Evolutionary conservation across 2,113 vertebrate species (phyloP).

Genomic region (Periophthalmodon schlosseri): DNA sequence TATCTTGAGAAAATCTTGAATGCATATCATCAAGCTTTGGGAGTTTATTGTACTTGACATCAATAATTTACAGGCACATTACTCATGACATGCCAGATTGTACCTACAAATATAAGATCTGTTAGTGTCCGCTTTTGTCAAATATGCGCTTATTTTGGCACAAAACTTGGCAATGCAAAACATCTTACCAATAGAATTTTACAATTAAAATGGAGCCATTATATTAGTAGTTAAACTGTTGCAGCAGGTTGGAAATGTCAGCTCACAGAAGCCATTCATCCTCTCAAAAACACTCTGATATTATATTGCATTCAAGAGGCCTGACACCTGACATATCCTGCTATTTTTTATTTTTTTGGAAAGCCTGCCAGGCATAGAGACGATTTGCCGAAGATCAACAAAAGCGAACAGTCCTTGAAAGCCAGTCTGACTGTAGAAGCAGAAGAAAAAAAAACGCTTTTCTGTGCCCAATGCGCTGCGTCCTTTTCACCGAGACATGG

Average conservation of each 20-base stretch:
- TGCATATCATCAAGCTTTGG: background rate
- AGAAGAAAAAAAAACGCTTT: conserved; percentile 8
- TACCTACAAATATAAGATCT: background rate
- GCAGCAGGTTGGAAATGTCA: background rate
- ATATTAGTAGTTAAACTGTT: background rate
- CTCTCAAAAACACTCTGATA: conserved; percentile 12
- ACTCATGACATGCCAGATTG: background rate
- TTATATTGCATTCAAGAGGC: conserved; percentile 13
- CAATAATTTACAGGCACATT: too few relatives aligned
- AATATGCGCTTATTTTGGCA: background rate
- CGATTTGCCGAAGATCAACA: background rate
- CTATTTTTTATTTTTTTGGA: background rate
- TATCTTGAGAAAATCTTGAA: too few relatives aligned
- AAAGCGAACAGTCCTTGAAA: conserved; percentile 25
- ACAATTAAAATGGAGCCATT: background rate
- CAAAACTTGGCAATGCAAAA: background rate
- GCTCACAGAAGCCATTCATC: conserved; percentile 11
- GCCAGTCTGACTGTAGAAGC: conserved; percentile 15
- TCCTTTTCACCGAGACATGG: conserved; percentile 38
- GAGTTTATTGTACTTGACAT: too few relatives aligned
- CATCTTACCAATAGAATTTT: background rate
- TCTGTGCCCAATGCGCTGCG: conserved; percentile 28
- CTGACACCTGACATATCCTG: conserved; percentile 9
- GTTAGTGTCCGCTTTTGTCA: background rate
- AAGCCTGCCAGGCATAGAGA: conserved; percentile 3